Evolutionary conservation across 2,113 vertebrate species (phyloP), one percentile per base, ranked within the genome.

Genomic region (Boulengeromyrus knoepffleri): DNA sequence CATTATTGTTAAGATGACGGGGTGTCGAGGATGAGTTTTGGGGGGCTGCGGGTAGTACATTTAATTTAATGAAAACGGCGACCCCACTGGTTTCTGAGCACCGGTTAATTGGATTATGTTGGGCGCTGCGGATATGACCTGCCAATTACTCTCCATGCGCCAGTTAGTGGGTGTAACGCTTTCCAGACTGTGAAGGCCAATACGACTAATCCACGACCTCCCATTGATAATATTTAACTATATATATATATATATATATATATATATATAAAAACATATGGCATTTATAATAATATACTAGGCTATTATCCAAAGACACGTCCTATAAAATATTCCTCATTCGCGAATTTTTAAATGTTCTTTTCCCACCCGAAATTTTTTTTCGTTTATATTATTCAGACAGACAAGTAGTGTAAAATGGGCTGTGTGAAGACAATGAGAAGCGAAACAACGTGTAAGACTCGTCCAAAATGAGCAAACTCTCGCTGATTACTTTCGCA

Each of bases 31-130:
- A 88, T 62, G 90, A 91, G 36, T 70, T 46, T 24, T 89, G 49
- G 85, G 88, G 88, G 52, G 90, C 31, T 88, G 62, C 36, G 90
- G 80, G 80, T 88, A 85, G 45, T 89, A 90, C 88, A 90, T 90
- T 91, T 91, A 91, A 93, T 92, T 92, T 90, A 91, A 92, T 93
- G 91, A 91, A 91, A 91, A 87, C 24, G 19, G 90, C 31, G 88
- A 90, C 56, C 92, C 77, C 31, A 89, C 91, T 74, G 84, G 74
- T 91, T 91, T 45, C 86, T 91, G 87, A 90, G 90, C 85, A 52
- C 87, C n/a, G 19, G 86, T 91, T 93, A 95, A 96, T 91, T 92
- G 93, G 93, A 96, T 97, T 95, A 94, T 91, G 93, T 91, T 91
- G 90, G 88, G 93, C 91, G 88, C 92, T 91, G 90, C 91, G 91